Evolutionary conservation across 2,797 vertebrate genomes (phyloP), one percentile per base, ranked within the genome.

Genomic region (Girardinus metallicus): DNA sequence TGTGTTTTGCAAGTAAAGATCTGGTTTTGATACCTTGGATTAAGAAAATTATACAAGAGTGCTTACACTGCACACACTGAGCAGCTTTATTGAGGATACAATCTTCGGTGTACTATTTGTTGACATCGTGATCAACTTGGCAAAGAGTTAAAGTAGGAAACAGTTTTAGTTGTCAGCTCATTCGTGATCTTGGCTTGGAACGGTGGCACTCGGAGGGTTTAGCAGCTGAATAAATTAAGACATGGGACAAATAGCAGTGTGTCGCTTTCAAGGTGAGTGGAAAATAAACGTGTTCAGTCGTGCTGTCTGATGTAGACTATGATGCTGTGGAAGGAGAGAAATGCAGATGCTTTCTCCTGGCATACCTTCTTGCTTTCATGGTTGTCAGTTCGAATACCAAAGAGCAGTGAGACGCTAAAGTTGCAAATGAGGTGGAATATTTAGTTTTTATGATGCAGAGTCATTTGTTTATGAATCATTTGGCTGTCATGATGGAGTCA

Each of bases 161-260:
- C 11, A 6, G 49, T 49, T 80, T 41, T 0, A 49, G 74, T 46
- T 71, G 68, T 29, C 26, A 43, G 12, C n/a, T 71, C 68, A 36
- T 70, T 47, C 57, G 44, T 53, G 49, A 73, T 60, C 7, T 41
- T 68, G 21, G 6, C 29, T 74, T 10, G 75, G 74, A 76, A 0
- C 5, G 36, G 64, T 60, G 80, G 68, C 75, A 21, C 9, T 10
- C n/a, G 68, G 74, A 60, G 74, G 72, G 64, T 62, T 49, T 21
- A 21, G 7, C 34, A 21, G 62, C 62, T 39, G 62, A 80, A 75
- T 76, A 80, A 79, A 16, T 53, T 60, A 83, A 80, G 82, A 80
- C 81, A 94, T 94, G 92, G 93, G 93, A 82, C 92, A 95, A 86
- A 91, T 83, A 85, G 88, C 87, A 39, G 80, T 85, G 64, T 93